Evolutionary conservation across 92 coral and sea anemone genomes (phyloP), one percentile per base, ranked within the genome.

Genomic region (Pocillopora grandis): DNA sequence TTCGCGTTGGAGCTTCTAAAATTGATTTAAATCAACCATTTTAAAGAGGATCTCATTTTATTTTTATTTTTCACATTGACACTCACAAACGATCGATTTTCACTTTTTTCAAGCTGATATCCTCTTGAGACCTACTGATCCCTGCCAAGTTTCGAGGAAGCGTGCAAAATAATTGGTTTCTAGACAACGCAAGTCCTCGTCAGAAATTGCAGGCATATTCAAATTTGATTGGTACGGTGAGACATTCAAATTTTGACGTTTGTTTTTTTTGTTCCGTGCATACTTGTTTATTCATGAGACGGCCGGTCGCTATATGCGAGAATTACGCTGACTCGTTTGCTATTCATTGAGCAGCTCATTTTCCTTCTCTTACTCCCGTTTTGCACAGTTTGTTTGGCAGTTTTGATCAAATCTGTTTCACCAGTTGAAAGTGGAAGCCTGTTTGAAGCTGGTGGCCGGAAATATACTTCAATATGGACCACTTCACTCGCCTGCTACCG

Each of bases 401-500:
- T 33, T 73, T 48, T 36, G 17, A 11, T n/a, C 14, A 62, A 20
- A 15, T 58, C 17, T 63, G 18, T 48, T 17, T 15, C 10, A 48
- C 52, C 63, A 64, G 6, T 19, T 62, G 48, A 52, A 71, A 19
- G 16, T 19, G 18, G 63, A 31, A 56, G 48, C 70, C 6, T 9
- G n/a, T 20, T 57, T 67, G 56, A 67, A 27, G 75, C 49, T n/a
- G 66, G 14, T n/a, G 31, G 17, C 64, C 60, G 78, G 63, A 31
- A 61, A 58, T 20, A 15, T 2, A 62, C 49, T 9, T 16, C 21
- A 70, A 69, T 14, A 87, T 87, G 90, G 90, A 87, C 2, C 88
- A 87, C 21, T 61, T 87, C 21, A 59, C 84, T 13, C 87, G 87
- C 7, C 79, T 87, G 37, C 66, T 87, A 71, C 88, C 90, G 90